Conservation (phyloP, 2,113 vertebrate genomes). For the Mesembrinibis cayennensis region DNA sequence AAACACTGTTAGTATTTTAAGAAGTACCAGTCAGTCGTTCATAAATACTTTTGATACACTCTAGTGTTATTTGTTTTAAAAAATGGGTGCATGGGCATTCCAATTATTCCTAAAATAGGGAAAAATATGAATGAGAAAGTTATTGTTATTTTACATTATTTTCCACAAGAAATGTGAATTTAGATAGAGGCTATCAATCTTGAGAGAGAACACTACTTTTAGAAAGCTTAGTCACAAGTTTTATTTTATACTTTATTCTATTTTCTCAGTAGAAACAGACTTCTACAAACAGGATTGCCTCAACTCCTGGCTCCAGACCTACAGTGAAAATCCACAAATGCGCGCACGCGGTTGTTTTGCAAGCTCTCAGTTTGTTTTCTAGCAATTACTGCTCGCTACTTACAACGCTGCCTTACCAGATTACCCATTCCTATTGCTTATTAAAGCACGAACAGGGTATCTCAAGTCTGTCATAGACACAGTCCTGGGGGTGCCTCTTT, state of each 20-base stretch:
- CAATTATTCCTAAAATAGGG: not conserved
- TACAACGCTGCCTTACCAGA: not conserved
- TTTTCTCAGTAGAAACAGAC: not conserved
- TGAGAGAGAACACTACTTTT: not conserved
- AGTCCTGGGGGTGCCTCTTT: slow-evolving; percentile 13
- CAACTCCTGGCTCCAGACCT: not conserved
- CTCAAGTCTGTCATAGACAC: not conserved
- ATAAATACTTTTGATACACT: not conserved
- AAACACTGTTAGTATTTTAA: not conserved
- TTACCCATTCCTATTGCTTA: slow-evolving; percentile 22
- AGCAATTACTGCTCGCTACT: slow-evolving; percentile 10
- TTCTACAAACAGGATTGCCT: not conserved
- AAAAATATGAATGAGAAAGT: not conserved
- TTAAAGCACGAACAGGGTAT: slow-evolving; percentile 7
- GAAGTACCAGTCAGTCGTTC: not conserved
- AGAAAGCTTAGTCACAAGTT: not conserved
- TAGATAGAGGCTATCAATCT: not conserved
- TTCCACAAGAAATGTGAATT: not conserved
- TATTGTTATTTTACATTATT: not conserved
- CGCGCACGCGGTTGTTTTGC: not conserved
- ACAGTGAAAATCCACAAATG: not conserved
- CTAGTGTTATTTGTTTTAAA: not conserved
- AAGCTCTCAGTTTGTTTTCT: slow-evolving; percentile 43
- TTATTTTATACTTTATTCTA: not conserved
- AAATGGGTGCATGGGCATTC: not conserved